phyloP scores from a whole-genome alignment of 2,797 vertebrate species.

The Pipistrellus pipistrellus region DNA sequence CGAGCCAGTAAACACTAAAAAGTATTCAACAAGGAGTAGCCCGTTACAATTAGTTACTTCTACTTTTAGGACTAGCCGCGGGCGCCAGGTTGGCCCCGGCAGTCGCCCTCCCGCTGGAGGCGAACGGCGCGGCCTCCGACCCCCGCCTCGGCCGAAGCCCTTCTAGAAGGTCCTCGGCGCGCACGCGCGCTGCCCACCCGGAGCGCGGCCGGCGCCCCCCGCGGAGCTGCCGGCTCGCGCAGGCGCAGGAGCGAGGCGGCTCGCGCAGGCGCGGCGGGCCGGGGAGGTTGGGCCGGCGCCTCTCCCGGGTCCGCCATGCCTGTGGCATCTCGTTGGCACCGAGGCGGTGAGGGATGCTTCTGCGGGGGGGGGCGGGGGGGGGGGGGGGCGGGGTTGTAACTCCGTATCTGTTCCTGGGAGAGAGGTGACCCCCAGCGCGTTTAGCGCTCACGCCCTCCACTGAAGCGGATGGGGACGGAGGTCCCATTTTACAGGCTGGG shows the following conservation, averaged over 20 bases:
- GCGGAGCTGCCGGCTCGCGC: background rate
- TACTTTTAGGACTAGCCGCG: background rate
- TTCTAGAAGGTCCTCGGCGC: accelerated
- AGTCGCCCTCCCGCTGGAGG: background rate
- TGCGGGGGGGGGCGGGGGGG: background rate
- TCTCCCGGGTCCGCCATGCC: background rate
- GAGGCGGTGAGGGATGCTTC: slow-evolving; percentile 55
- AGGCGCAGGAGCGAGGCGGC: background rate
- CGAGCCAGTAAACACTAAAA: background rate
- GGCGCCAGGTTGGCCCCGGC: background rate
- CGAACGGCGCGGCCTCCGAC: accelerated
- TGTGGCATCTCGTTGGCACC: slow-evolving; percentile 59
- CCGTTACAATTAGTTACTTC: background rate
- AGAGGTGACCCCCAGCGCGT: background rate
- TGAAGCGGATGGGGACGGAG: background rate
- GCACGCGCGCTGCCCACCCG: background rate
- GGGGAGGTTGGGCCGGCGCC: accelerated
- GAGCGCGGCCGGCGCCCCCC: accelerated
- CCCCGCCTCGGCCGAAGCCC: background rate
- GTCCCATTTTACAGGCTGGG: background rate
- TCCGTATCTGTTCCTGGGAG: too few relatives aligned
- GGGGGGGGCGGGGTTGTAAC: background rate
- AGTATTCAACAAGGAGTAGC: background rate
- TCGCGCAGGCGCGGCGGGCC: background rate
- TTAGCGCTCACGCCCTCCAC: background rate